Conservation (phyloP, 2,888 invertebrate genomes). For the Protophormia terraenovae region DNA sequence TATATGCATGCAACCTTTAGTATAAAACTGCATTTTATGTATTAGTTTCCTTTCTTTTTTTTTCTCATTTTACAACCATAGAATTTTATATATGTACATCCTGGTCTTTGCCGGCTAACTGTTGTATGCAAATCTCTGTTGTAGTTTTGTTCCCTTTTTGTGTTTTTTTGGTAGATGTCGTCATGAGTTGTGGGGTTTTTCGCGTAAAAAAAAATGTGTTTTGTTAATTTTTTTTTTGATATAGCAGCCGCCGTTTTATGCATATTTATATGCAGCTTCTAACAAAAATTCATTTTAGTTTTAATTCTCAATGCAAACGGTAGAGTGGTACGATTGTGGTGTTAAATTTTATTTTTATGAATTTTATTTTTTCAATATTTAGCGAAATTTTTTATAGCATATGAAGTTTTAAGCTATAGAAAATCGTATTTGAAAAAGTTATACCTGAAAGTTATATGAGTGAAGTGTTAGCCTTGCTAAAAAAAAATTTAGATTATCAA, state of each 20-base stretch:
- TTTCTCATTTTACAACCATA: background rate
- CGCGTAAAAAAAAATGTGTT: background rate
- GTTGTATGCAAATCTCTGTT: background rate
- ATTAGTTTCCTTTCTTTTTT: background rate
- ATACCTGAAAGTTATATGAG: too few species aligned
- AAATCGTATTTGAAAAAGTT: too few species aligned
- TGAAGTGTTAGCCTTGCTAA: too few species aligned
- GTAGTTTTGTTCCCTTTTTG: background rate
- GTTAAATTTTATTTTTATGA: background rate
- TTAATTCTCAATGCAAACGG: conserved; percentile 1
- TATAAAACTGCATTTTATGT: conserved; percentile 26
- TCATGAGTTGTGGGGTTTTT: background rate
- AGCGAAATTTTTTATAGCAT: too few species aligned
- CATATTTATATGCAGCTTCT: conserved; percentile 35
- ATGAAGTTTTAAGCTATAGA: too few species aligned
- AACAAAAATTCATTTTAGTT: conserved; percentile 35
- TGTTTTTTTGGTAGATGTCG: background rate
- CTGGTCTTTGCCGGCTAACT: background rate
- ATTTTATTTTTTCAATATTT: background rate
- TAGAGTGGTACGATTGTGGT: background rate
- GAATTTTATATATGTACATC: background rate
- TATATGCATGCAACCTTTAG: background rate
- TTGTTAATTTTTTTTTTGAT: background rate
- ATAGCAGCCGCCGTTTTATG: background rate
- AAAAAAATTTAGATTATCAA: too few species aligned